Evolutionary conservation across 2,888 invertebrate species (phyloP), one percentile per base, ranked within the genome.

Genomic region (Allygus modestus): DNA sequence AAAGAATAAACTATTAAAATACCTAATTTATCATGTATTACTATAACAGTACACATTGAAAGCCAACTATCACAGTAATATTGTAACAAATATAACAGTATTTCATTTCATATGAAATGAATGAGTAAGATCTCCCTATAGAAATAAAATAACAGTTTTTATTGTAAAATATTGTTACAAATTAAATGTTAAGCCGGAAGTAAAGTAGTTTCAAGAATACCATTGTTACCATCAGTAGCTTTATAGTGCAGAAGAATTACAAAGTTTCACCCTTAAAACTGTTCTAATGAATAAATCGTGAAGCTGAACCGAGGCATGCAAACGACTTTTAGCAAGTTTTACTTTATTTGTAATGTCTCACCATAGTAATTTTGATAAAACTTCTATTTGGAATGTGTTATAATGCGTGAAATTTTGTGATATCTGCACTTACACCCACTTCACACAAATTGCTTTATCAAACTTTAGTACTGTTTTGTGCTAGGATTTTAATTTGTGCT

Each of bases 381-480:
- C 20, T 58, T 58, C 11, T 65, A 0, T 31, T 1, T 65, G 65
- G 65, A 65, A 65, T 65, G 65, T 65, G 31, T 15, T 65, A 65
- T 28, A 15, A 65, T 65, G 65, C 65, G 65, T 65, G 65, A 17
- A 65, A 65, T 65, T 65, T 65, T 65, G 65, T 65, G 20, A 65
- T 65, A 65, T 65, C 65, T 65, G 65, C 65, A 65, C 65, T 65
- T 54, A 7, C 20, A 54, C 65, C 12, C 17, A 65, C 65, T 65
- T 54, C 54, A 28, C 65, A 65, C 65, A 54, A 26, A 65, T 28
- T 31, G 65, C 65, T 65, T 65, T 28, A 15, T 12, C 28, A 28
- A 31, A 31, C 7, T 28, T 65, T 28, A 28, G 65, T 65, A 31
- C 28, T 65, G 17, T 65, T 58, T 26, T 65, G 31, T 65, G 65